Conservation (phyloP, 2,888 invertebrate species). For the Synergus laeviventris region DNA sequence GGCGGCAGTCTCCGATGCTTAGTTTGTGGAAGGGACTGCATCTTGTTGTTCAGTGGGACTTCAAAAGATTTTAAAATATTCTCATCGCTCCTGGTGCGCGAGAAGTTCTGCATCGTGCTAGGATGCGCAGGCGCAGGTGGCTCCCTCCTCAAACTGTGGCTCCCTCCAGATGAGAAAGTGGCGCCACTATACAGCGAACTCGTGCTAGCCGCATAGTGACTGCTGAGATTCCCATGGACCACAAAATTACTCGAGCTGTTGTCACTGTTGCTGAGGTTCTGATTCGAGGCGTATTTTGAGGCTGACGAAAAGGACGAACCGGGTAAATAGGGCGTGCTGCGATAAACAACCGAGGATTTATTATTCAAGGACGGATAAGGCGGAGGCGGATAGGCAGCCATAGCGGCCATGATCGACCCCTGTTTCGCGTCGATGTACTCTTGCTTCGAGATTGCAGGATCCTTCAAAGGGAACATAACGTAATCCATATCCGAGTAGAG, state of each 20-base stretch:
- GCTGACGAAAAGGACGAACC: conserved; percentile 81
- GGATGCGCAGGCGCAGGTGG: conserved; percentile 66
- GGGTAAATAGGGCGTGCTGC: conserved; percentile 88
- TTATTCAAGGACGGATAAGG: conserved; percentile 77
- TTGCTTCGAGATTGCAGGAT: conserved; percentile 92
- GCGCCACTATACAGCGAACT: conserved; percentile 76
- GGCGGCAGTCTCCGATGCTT: conserved; percentile 78
- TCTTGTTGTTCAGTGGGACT: conserved; percentile 54
- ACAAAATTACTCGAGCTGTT: conserved; percentile 64
- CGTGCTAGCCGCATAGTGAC: conserved; percentile 74
- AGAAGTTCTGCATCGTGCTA: conserved; percentile 66
- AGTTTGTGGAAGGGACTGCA: conserved; percentile 73
- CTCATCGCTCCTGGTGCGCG: conserved; percentile 87
- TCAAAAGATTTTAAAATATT: conserved; percentile 86
- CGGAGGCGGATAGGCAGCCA: conserved; percentile 78
- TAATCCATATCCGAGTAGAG: conserved; percentile 94
- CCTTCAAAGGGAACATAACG: conserved; percentile 93
- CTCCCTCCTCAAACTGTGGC: conserved; percentile 74
- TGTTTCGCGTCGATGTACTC: conserved; percentile 94
- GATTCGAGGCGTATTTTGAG: conserved; percentile 87
- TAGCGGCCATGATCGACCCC: conserved; percentile 83
- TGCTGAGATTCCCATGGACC: conserved; percentile 67
- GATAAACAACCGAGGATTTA: conserved; percentile 86
- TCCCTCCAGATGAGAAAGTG: conserved; percentile 75
- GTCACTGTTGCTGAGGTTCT: conserved; percentile 79